Base-by-base conservation (phyloP, 1,140 invertebrate genomes). In the Pinna nobilis region DNA sequence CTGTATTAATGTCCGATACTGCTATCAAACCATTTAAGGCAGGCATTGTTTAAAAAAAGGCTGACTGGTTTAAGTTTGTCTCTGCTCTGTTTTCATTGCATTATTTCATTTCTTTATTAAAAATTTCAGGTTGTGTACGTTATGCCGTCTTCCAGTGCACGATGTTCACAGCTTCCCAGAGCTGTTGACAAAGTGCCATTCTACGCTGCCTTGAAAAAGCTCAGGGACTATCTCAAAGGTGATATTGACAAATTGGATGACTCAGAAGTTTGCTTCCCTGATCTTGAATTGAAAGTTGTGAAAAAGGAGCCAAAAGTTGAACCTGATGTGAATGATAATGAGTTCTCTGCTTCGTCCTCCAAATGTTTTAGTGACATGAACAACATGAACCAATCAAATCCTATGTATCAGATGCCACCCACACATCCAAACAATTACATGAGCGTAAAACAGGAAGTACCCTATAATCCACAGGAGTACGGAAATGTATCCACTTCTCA, bases 171-270 rank as follows among this genome's bases (percentile, higher is more conserved):
- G 87, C 90, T 98, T 76, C 97, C 97, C 1, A 92, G 97, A 74
- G 96, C 97, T 2, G 94, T 96, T 1, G 97, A 98, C 90, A 99
- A 99, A 90, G 96, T 99, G 41, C 97, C 97, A 72, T 99, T 98
- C 91, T 99, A 98, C 90, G 92, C 94, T 44, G 96, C 96, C 25
- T 90, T 99, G 23, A 97, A 97, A 86, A 98, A 98, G 88, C 95
- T 98, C 88, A 92, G 96, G 30, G 97, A 98, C 89, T 96, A 97
- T 90, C 89, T 98, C n/a, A 96, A 96, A 86, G 97, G 97, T 1
- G 90, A 94, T n/a, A 92, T 98, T 75, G 89, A 94, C 5, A 93
- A 95, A 84, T 91, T 98, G 47, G 95, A 97, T 85, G 96, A 98
- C 73, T 93, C 94, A 13, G 97, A 98, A 90, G 94, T 98, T 76